Evolutionary conservation across 2,888 invertebrate species (phyloP), one percentile per base, ranked within the genome.

Genomic region (Morpho helenor): DNA sequence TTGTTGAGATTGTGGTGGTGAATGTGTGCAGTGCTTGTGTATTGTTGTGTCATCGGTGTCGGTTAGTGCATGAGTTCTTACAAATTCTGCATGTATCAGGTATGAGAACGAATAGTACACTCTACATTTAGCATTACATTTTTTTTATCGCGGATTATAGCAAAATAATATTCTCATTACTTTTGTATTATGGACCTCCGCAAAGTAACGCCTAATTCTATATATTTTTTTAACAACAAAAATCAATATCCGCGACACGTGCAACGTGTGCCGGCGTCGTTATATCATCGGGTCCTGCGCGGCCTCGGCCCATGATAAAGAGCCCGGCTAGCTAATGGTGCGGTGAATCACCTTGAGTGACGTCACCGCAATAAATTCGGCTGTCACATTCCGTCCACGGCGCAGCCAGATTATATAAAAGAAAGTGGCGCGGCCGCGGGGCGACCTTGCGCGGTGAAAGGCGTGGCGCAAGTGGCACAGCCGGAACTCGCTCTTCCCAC

Each of bases 391-490:
- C 88, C 85, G 69, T 64, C 77, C 77, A 74, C 70, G 66, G 68
- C 71, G 73, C 73, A 76, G 31, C 46, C 52, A 46, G 77, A 85
- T 84, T 87, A 84, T 85, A 85, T 87, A 85, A 87, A 89, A 87
- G 89, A 90, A 90, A 90, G 90, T 89, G 82, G 87, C 84, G 78
- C 84, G 87, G 87, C 82, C 87, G 83, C 82, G 82, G 70, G 68
- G 73, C 89, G 89, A 89, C 89, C 89, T 90, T 87, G 77, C 73
- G 74, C 79, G 87, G 88, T 88, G 88, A 89, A 90, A 89, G 89
- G 89, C 82, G 81, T 75, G 80, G 75, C 74, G 79, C 84, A 87
- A 87, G 84, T 88, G 78, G 87, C 80, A 79, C 87, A 87, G 83
- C 87, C 89, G 88, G 89, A 88, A 83, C 87, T 87, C 73, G 76